Base-by-base conservation (phyloP, 2,888 invertebrate genomes). In the Elegia similella region DNA sequence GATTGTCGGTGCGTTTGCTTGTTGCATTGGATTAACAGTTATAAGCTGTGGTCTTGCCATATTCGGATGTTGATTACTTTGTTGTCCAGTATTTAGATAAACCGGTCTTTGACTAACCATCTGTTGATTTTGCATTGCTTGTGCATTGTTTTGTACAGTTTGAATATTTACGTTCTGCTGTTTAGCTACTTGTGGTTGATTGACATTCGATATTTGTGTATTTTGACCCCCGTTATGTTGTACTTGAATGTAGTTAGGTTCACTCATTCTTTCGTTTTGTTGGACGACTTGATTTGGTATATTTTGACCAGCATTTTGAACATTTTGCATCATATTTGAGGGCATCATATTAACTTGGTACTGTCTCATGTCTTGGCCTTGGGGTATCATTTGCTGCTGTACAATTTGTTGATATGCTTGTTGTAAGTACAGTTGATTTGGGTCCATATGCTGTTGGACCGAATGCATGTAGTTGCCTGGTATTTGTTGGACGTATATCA, bases 401-500 rank as follows among this genome's bases (percentile, higher is more conserved):
- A 86, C 65, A 57, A 86, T 79, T 59, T 82, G 87, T 53, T 73
- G 82, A 52, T 80, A 84, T 62, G 81, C 83, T 54, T 85, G 84
- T 59, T 83, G 88, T 6, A 86, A 59, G 60, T 80, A 86, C 60
- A 88, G 60, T 60, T 84, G 85, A 63, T 82, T 86, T 55, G 83
- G 88, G 29, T 86, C 83, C 62, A 86, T 72, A 12, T 78, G 78
- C 23, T 78, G 86, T 59, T 78, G 86, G 1, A 78, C 64, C n/a
- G 78, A 67, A 0, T 78, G 77, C 52, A 83, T 67, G 29, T 82
- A 79, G 43, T 83, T 84, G 73, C 78, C 82, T 67, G 82, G 78
- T 53, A 85, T 61, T 42, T 88, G 87, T 58, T 87, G 89, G 30
- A 90, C 80, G 67, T 89, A 90, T 17, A 88, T 74, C 6, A 89